A percentile compares a stretch with the other conserved stretches of the same genome.
Conservation (phyloP, 2,797 vertebrate species). For the Neopelma chrysocephalum region DNA sequence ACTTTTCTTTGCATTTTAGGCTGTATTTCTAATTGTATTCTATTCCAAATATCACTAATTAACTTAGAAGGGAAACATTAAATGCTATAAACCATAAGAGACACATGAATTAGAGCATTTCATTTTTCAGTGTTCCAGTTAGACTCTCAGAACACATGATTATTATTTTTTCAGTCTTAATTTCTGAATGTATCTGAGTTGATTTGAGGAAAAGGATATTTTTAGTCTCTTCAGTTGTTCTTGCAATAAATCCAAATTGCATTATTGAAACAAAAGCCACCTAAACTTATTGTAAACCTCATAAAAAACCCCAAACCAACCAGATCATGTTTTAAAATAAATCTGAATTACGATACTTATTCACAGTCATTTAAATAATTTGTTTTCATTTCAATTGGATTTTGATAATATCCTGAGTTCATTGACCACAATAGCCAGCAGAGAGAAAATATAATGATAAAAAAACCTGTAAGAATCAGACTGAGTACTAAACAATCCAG, state of each 20-base stretch:
- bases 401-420: neutral
- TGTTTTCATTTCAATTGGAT: neutral
- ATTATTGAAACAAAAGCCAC: neutral
- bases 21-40: neutral
- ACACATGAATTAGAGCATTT: neutral
- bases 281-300: neutral
- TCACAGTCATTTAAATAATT: neutral
- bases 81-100: neutral
- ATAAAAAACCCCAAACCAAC: neutral
- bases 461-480: neutral
- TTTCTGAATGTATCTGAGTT: neutral
- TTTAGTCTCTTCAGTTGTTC: neutral
- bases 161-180: slow-evolving; percentile 3
- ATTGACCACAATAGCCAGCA: neutral
- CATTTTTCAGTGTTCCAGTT: neutral
- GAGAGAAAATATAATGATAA: neutral
- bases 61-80: slow-evolving; percentile 17
- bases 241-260: neutral
- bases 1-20: neutral
- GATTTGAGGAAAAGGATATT: neutral
- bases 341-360: neutral
- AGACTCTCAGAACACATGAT: neutral
- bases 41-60: slow-evolving; percentile 27
- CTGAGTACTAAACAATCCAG: neutral
- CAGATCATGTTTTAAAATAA: neutral